Conservation (phyloP, 2,797 vertebrate genomes). For the Kryptolebias ocellatus region DNA sequence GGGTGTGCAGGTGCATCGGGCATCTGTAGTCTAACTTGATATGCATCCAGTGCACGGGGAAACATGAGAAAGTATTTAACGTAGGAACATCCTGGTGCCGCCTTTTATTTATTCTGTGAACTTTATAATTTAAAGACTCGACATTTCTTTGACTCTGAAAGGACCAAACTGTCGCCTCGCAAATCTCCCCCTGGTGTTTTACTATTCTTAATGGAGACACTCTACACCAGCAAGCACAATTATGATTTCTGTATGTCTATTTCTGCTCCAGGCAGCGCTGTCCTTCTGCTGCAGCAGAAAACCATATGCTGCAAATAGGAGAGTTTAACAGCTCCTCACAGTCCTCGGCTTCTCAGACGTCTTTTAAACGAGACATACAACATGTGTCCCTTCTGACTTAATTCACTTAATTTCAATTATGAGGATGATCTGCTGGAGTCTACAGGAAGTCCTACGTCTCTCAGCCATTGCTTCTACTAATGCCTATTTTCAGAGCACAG, state of each 20-base stretch:
- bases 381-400: slow-evolving; percentile 57
- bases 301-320: slow-evolving; percentile 56
- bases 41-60: slow-evolving; percentile 1
- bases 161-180: background rate
- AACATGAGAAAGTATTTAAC: background rate
- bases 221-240: slow-evolving; percentile 45
- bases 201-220: slow-evolving; percentile 23
- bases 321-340: slow-evolving; percentile 59
- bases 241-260: slow-evolving; percentile 64
- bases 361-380: slow-evolving; percentile 40
- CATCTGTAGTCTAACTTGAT: slow-evolving; percentile 22
- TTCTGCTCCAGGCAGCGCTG: slow-evolving; percentile 52
- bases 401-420: slow-evolving; percentile 66
- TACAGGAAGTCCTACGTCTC: slow-evolving; percentile 55
- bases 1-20: slow-evolving; percentile 35
- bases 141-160: slow-evolving; percentile 8
- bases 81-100: slow-evolving; percentile 6
- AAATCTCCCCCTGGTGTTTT: slow-evolving; percentile 21
- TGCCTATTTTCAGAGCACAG: slow-evolving; percentile 19
- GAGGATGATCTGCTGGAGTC: slow-evolving; percentile 30
- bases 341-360: slow-evolving; percentile 50
- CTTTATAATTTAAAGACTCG: slow-evolving; percentile 12
- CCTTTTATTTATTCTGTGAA: slow-evolving; percentile 10
- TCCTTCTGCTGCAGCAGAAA: slow-evolving; percentile 61
- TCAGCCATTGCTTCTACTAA: slow-evolving; percentile 34